phyloP scores from a whole-genome alignment of 2,888 invertebrate species.

The Cheilosia variabilis region DNA sequence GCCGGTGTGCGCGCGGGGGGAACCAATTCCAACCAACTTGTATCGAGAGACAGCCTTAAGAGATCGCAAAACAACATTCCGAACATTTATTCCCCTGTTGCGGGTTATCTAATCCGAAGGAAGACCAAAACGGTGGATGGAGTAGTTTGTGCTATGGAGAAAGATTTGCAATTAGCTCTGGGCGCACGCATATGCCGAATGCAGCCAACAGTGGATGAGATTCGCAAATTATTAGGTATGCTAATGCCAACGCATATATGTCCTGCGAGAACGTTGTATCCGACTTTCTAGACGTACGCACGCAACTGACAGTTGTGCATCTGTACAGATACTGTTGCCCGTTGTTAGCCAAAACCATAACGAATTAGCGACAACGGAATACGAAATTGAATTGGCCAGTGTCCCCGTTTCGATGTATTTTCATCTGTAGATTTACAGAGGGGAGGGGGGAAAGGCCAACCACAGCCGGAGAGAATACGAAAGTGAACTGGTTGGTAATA shows the following conservation, averaged over 20 bases:
- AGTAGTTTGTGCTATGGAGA: slow-evolving; percentile 18
- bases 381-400: slow-evolving; percentile 51
- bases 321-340: slow-evolving; percentile 10
- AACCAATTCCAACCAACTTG: slow-evolving; percentile 20
- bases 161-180: slow-evolving; percentile 62
- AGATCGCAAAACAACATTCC: slow-evolving; percentile 63
- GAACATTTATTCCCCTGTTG: slow-evolving; percentile 34
- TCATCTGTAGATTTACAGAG: slow-evolving; percentile 21
- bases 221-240: slow-evolving; percentile 54
- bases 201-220: slow-evolving; percentile 14
- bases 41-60: slow-evolving; percentile 40
- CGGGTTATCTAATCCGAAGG: slow-evolving; percentile 62
- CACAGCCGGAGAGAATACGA: slow-evolving; percentile 31
- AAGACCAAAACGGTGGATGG: slow-evolving; percentile 26
- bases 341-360: slow-evolving; percentile 30
- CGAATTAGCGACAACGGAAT: slow-evolving; percentile 41
- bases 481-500: slow-evolving; percentile 38
- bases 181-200: slow-evolving; percentile 42
- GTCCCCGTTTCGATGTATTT: slow-evolving; percentile 45
- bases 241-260: slow-evolving; percentile 25
- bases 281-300: slow-evolving; percentile 57
- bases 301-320: slow-evolving; percentile 40
- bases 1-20: slow-evolving; percentile 5
- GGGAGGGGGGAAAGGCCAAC: slow-evolving; percentile 29
- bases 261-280: slow-evolving; percentile 17